These are phyloP conservation scores for Epinephelus cyanopodus DNA, from an alignment of 2,113 vertebrate genomes.

Conservation along the genomic window DNA sequence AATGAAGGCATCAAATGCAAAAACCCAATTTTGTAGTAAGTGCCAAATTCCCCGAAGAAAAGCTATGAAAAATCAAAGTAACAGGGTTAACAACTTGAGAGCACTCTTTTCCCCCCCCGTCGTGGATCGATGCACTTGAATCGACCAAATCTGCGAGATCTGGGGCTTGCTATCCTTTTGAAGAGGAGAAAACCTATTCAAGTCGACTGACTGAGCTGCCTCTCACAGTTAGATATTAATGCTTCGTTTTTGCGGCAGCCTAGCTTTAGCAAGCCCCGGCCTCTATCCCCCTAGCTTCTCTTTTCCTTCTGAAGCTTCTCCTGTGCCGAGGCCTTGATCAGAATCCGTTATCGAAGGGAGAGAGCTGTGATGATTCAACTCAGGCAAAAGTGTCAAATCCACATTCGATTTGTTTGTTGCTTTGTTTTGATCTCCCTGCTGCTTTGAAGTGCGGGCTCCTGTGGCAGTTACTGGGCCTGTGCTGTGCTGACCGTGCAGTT, in stretches of 20 bases:
- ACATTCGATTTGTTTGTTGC: slow-evolving; percentile 83
- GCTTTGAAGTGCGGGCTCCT: slow-evolving; percentile 75
- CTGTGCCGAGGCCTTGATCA: slow-evolving; percentile 76
- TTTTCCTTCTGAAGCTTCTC: slow-evolving; percentile 73
- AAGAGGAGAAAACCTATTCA: slow-evolving; percentile 81
- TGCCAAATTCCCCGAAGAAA: slow-evolving; percentile 61
- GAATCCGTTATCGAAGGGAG: slow-evolving; percentile 78
- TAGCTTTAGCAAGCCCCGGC: slow-evolving; percentile 74
- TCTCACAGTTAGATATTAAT: slow-evolving; percentile 81
- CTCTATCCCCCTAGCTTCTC: slow-evolving; percentile 70
- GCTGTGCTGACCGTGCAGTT: slow-evolving; percentile 64
- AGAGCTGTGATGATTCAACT: slow-evolving; percentile 74
- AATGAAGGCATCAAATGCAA: slow-evolving; percentile 66
- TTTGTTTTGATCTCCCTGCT: slow-evolving; percentile 69
- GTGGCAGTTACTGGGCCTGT: slow-evolving; percentile 15
- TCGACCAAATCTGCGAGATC: slow-evolving; percentile 81
- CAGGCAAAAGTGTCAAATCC: slow-evolving; percentile 77
- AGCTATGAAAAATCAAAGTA: slow-evolving; percentile 72
- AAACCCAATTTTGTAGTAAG: slow-evolving; percentile 67
- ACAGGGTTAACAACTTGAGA: slow-evolving; percentile 69
- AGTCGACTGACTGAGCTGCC: slow-evolving; percentile 73
- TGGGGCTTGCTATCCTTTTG: slow-evolving; percentile 83
- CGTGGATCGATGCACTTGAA: slow-evolving; percentile 76
- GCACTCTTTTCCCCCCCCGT: slow-evolving; percentile 50
- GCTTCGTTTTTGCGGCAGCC: slow-evolving; percentile 74